phyloP scores from a whole-genome alignment of 2,797 vertebrate species.

The Peromyscus melanophrys region DNA sequence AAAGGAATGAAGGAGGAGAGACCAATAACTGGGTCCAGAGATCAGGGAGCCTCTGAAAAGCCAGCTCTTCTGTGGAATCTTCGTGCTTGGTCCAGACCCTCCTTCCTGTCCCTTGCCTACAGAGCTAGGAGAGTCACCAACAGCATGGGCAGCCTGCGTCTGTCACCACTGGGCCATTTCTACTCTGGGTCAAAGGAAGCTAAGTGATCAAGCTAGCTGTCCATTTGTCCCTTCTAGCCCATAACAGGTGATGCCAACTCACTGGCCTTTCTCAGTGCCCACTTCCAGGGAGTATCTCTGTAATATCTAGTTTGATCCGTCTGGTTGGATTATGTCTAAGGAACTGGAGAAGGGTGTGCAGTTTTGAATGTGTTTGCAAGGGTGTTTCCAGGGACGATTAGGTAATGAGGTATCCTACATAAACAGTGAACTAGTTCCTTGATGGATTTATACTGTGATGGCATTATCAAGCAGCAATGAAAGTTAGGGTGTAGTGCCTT shows the following conservation, averaged over 20 bases:
- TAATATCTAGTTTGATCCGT: background rate
- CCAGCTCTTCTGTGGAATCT: rapidly evolving
- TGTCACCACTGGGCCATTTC: rapidly evolving
- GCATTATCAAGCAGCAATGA: background rate
- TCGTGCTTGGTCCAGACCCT: background rate
- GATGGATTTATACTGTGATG: background rate
- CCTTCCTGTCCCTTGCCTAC: background rate
- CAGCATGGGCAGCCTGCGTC: rapidly evolving
- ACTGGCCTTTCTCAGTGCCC: background rate
- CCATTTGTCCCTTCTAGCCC: too few relatives aligned
- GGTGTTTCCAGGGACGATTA: background rate
- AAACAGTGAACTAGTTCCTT: background rate
- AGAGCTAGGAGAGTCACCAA: rapidly evolving
- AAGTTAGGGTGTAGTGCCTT: background rate
- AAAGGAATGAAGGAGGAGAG: background rate
- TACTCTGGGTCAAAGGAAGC: background rate
- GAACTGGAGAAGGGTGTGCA: background rate
- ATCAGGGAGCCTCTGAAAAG: background rate
- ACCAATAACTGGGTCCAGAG: background rate
- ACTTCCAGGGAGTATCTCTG: background rate
- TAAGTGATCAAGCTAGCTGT: background rate
- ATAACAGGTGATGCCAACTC: rapidly evolving
- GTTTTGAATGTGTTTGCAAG: background rate
- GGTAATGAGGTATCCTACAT: background rate
- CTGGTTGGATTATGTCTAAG: background rate